Conservation (phyloP, 2,113 vertebrate species). For the Dasyurus viverrinus region DNA sequence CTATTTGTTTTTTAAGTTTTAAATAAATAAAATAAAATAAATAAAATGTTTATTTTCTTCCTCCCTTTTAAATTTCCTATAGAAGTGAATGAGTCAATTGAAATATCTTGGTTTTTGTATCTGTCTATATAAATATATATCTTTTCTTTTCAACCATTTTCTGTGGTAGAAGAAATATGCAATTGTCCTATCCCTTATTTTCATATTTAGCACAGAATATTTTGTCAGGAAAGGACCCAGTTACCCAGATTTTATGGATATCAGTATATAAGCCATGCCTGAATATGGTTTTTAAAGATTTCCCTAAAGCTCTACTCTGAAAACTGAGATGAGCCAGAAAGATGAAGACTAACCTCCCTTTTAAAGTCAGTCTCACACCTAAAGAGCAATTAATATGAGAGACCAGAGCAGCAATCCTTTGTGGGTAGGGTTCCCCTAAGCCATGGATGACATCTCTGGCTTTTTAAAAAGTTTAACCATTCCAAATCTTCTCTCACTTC, state of each 20-base stretch:
- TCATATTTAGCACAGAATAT: neutral
- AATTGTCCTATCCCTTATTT: neutral
- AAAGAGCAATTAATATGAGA: neutral
- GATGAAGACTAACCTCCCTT: neutral
- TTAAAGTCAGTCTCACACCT: neutral
- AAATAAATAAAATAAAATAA: no score
- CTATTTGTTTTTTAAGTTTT: no score
- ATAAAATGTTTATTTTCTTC: no score
- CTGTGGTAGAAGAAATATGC: neutral
- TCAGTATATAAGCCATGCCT: neutral
- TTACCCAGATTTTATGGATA: neutral
- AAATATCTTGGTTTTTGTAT: neutral
- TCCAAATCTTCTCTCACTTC: neutral
- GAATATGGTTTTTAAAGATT: neutral
- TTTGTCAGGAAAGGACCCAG: neutral
- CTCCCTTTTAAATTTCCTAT: neutral
- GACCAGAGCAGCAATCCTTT: neutral
- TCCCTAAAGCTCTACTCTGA: neutral
- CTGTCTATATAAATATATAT: neutral
- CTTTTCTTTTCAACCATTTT: neutral
- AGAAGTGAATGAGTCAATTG: neutral
- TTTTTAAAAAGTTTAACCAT: neutral
- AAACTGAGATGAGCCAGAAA: neutral
- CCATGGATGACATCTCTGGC: neutral
- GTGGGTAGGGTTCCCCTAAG: neutral